Conservation (phyloP, 2,797 vertebrate genomes). For the Helarctos malayanus region DNA sequence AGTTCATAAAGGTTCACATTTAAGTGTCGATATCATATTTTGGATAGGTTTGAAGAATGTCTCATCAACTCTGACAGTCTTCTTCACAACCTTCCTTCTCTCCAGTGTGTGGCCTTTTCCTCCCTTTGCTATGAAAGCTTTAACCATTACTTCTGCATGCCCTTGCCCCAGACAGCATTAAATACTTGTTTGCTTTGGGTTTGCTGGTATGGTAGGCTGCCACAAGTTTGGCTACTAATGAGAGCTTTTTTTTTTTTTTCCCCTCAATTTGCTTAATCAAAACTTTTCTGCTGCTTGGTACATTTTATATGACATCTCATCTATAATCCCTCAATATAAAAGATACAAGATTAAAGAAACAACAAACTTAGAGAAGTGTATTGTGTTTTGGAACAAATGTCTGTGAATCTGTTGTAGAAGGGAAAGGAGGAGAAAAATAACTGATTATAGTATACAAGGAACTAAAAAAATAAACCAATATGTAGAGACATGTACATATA, state of each 20-base stretch:
- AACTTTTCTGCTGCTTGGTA: constrained; percentile 79
- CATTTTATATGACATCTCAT: constrained; percentile 82
- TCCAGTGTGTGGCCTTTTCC: constrained; percentile 70
- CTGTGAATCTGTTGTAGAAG: constrained; percentile 54
- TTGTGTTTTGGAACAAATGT: constrained; percentile 64
- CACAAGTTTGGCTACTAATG: constrained; percentile 86
- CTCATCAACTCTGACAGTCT: constrained; percentile 43
- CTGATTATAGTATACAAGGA: constrained; percentile 20
- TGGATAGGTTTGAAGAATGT: constrained; percentile 36
- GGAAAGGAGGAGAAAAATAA: constrained; percentile 59
- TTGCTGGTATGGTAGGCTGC: constrained; percentile 85
- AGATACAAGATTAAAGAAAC: constrained; percentile 63
- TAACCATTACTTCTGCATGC: constrained; percentile 85
- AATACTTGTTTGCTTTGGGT: constrained; percentile 85
- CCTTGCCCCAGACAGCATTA: constrained; percentile 82
- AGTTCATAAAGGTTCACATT: constrained; percentile 52
- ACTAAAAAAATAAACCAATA: neutral
- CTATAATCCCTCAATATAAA: constrained; percentile 67
- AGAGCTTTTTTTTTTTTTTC: constrained; percentile 79
- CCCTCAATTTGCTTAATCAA: constrained; percentile 83
- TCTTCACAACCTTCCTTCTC: constrained; percentile 45
- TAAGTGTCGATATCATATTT: constrained; percentile 60
- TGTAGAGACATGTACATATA: neutral
- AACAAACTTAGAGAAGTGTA: constrained; percentile 40
- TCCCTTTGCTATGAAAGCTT: constrained; percentile 78